Evolutionary conservation across 2,797 vertebrate species (phyloP), one percentile per base, ranked within the genome.

Genomic region (Fundulus diaphanus): DNA sequence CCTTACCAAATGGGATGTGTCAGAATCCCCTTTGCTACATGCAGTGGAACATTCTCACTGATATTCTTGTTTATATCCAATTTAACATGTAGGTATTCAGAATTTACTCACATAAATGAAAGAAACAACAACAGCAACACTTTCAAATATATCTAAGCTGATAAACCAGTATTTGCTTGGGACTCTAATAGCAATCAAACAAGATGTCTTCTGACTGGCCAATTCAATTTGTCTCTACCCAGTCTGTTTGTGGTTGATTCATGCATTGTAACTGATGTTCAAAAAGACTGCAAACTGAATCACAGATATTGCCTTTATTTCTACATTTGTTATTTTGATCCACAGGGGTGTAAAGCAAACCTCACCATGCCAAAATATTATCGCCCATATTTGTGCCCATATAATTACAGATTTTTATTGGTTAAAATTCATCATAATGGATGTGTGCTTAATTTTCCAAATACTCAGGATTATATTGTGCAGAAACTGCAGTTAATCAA

Each of bases 401-500:
- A 35, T n/a, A 8, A 61, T 7, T 5, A 20, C 12, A 46, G 16
- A 22, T 51, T 5, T 7, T 61, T 15, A 29, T 42, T 56, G 12
- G 27, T 56, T 7, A 46, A 3, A 9, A 9, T 68, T 59, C 29
- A 31, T 18, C 42, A 68, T 0, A 48, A 48, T 46, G 27, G 7
- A 68, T 15, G 35, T 12, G 22, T 24, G 59, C 16, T 61, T 8
- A 35, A 22, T 22, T 52, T 24, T 52, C 22, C 22, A 63, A 22
- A 35, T 22, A 37, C 24, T 35, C 3, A 4, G 2, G 59, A 8
- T 20, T 35, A 40, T 11, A 37, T 24, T 6, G 9, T 65, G 22
- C 22, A 40, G 35, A 65, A 24, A 12, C 35, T 65, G 61, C 4
- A 71, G n/a, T 13, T 72, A n/a, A 74, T 76, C 76, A 22, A 76